Conservation (phyloP, 1,140 invertebrate species). For the Neuroterus valhalla region DNA sequence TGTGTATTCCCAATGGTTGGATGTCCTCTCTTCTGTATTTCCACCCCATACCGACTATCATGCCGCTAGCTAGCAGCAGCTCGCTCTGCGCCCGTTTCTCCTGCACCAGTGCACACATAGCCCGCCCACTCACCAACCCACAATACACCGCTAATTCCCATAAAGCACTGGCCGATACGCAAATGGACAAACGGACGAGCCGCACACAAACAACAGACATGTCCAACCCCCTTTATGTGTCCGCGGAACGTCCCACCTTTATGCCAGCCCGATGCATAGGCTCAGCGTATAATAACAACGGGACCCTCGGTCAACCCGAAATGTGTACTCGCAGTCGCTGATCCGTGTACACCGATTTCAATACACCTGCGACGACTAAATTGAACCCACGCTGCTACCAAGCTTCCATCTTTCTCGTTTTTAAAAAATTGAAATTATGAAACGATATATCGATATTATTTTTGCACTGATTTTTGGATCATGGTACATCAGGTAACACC, state of each 20-base stretch:
- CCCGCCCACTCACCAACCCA: conserved; percentile 69
- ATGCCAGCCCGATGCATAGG: conserved; percentile 40
- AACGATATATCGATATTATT: too few species aligned
- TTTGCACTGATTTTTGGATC: too few species aligned
- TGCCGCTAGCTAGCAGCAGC: conserved; percentile 46
- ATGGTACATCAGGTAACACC: too few species aligned
- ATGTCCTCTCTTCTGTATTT: conserved; percentile 35
- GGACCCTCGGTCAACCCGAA: conserved; percentile 55
- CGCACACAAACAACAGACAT: conserved; percentile 43
- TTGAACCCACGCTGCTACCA: background rate
- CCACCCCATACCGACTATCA: conserved; percentile 21
- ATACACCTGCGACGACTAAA: conserved; percentile 19
- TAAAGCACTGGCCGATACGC: conserved; percentile 69
- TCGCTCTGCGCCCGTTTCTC: conserved; percentile 57
- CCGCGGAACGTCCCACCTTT: conserved; percentile 24
- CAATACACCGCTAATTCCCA: conserved; percentile 73
- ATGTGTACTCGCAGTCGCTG: conserved; percentile 43
- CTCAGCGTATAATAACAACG: conserved; percentile 61
- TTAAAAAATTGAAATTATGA: too few species aligned
- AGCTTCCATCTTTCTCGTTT: background rate
- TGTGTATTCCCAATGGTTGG: conserved; percentile 47
- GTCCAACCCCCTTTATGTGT: conserved; percentile 40
- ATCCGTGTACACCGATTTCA: conserved; percentile 38
- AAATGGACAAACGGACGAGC: conserved; percentile 71
- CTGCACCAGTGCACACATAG: conserved; percentile 63